Base-by-base conservation (phyloP, 2,888 invertebrate species). In the Chymomyza procnemis region DNA sequence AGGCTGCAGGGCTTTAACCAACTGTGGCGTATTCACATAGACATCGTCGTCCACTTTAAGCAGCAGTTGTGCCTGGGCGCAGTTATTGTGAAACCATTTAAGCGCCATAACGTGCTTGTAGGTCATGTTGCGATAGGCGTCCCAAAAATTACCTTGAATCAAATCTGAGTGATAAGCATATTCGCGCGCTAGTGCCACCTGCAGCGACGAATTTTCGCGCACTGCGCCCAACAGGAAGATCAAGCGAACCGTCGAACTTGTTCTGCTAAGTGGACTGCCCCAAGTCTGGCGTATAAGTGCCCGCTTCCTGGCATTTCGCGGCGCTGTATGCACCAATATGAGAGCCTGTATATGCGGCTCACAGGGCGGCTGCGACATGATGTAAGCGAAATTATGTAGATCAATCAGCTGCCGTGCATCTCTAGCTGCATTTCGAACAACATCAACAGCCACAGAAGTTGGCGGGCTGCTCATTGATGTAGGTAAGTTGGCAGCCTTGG, bases 71-170 rank as follows among this genome's bases (percentile, higher is more conserved):
- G 95, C 95, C 47, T 92, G 91, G 0, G 93, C 92, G 88, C 96
- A 96, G 82, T 94, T 93, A 79, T 94, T 94, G 1, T 93, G 91
- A 19, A 94, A 93, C 94, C 96, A 96, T 87, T 96, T 96, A 55
- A 96, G 91, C 0, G 94, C 95, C 93, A 96, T 96, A 5, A 95
- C 94, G 89, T 96, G 96, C 87, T 97, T 97, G 81, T 96, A 95
- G 0, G 96, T 96, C 91, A 97, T 93, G 89, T 97, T 97, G 60
- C 94, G 92, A 85, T 97, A 97, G 0, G 94, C 93, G 90, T 97
- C 97, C 50, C 92, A 75, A 82, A 96, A 97, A 67, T 92, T 94
- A 0, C 96, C 96, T 86, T 96, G 95, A 16, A 96, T 92, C 61
- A 97, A 92, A 84, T 97, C 97, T 0, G 92, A 92, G 80, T 93